These are phyloP conservation scores for Drosophila aff. DNA, from an alignment of 1,140 invertebrate species.

Conservation along the genomic window DNA sequence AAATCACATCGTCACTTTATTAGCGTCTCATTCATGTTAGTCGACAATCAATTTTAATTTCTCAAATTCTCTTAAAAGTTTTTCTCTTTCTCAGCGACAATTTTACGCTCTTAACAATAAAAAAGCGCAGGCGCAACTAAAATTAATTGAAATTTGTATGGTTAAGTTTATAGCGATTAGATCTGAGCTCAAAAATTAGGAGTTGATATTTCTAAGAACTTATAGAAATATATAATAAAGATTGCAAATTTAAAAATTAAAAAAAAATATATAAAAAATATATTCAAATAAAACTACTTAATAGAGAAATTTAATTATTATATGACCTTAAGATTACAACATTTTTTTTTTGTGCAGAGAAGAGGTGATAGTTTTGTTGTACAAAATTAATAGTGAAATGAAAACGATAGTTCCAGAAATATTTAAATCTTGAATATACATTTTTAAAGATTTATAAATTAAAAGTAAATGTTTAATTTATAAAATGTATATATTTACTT, in stretches of 20 bases:
- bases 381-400: too few species aligned
- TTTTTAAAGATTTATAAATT: too few species aligned
- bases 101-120: neutral
- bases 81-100: constrained; percentile 4
- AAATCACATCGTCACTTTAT: constrained; percentile 60
- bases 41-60: constrained; percentile 46
- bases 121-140: constrained; percentile 13
- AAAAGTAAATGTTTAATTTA: too few species aligned
- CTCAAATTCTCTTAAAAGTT: neutral
- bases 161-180: constrained; percentile 6
- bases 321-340: too few species aligned
- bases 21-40: constrained; percentile 39
- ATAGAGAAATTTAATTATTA: too few species aligned
- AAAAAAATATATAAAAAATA: neutral
- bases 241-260: neutral
- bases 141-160: constrained; percentile 10
- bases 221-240: neutral
- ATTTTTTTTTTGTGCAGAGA: too few species aligned
- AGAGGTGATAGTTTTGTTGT: too few species aligned
- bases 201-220: neutral
- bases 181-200: neutral
- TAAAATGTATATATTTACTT: too few species aligned
- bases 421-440: too few species aligned
- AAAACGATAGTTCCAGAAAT: too few species aligned
- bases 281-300: neutral